Evolutionary conservation across 2,797 vertebrate species (phyloP).

Genomic region (Pantherophis vulpinus): DNA sequence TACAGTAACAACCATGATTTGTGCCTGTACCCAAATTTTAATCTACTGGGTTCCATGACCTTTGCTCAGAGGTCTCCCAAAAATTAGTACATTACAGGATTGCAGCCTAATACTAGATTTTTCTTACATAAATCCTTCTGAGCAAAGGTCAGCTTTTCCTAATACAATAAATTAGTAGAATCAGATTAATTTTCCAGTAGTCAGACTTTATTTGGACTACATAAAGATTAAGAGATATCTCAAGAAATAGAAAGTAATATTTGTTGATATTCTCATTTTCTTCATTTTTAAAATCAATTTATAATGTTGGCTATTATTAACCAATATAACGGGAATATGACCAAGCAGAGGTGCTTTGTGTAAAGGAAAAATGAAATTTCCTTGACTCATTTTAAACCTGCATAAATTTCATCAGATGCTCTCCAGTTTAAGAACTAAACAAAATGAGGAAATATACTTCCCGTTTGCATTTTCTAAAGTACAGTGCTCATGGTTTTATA

Average conservation of each 20-base stretch:
- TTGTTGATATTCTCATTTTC: not conserved
- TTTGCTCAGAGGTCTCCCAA: not conserved
- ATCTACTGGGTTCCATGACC: not conserved
- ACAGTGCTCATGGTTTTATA: not conserved
- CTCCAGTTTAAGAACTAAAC: not conserved
- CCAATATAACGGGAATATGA: too few species aligned
- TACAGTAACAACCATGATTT: not conserved
- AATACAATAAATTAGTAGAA: not conserved
- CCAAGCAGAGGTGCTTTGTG: too few species aligned
- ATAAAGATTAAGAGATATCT: not conserved
- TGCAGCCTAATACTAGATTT: not conserved
- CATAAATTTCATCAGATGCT: not conserved
- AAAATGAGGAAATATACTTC: not conserved
- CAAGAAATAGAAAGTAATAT: not conserved
- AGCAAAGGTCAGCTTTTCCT: not conserved
- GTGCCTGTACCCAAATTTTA: not conserved
- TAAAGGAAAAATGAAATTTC: not conserved
- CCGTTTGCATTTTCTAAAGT: not conserved
- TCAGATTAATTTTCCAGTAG: not conserved
- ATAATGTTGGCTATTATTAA: not conserved
- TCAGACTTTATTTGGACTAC: not conserved
- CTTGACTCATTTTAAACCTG: not conserved
- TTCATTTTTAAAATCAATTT: not conserved
- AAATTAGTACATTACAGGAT: not conserved
- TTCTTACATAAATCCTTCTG: not conserved